Conservation (phyloP, 2,113 vertebrate species). For the Channa maculata region DNA sequence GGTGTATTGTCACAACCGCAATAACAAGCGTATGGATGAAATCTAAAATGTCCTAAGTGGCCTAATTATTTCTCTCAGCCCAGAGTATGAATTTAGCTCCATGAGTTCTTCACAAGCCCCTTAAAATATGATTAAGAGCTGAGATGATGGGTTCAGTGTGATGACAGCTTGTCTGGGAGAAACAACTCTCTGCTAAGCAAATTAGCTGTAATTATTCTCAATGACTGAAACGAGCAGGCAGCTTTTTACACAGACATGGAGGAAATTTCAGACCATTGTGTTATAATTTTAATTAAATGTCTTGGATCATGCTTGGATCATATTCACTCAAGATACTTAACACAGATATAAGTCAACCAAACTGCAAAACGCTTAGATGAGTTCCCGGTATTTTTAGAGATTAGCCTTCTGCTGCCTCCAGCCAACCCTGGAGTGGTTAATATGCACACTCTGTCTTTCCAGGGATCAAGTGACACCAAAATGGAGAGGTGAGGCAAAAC, state of each 20-base stretch:
- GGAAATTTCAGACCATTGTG: not conserved
- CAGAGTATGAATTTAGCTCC: slow-evolving; percentile 26
- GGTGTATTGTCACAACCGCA: slow-evolving; percentile 13
- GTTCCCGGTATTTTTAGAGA: slow-evolving; percentile 50
- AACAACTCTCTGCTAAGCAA: slow-evolving; percentile 42
- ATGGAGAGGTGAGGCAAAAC: slow-evolving; percentile 35
- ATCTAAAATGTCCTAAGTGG: slow-evolving; percentile 24
- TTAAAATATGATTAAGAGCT: slow-evolving; percentile 53
- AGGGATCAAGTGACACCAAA: slow-evolving; percentile 46
- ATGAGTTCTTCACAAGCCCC: slow-evolving; percentile 31
- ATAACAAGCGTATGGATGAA: slow-evolving; percentile 11
- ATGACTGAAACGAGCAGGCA: slow-evolving; percentile 41
- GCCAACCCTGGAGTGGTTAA: slow-evolving; percentile 35
- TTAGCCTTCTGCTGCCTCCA: slow-evolving; percentile 18
- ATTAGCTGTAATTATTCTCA: slow-evolving; percentile 63
- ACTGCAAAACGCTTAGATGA: slow-evolving; percentile 13
- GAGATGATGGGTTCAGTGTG: slow-evolving; percentile 47
- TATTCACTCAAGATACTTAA: not conserved
- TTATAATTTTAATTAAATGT: slow-evolving; percentile 21
- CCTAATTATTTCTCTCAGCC: slow-evolving; percentile 40
- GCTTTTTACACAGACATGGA: slow-evolving; percentile 18
- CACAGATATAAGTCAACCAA: slow-evolving; percentile 15
- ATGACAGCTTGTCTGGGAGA: slow-evolving; percentile 58
- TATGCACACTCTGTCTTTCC: slow-evolving; percentile 55
- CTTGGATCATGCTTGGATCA: not conserved